Conservation (phyloP, 2,797 vertebrate species). For the Acrossocheilus fasciatus region DNA sequence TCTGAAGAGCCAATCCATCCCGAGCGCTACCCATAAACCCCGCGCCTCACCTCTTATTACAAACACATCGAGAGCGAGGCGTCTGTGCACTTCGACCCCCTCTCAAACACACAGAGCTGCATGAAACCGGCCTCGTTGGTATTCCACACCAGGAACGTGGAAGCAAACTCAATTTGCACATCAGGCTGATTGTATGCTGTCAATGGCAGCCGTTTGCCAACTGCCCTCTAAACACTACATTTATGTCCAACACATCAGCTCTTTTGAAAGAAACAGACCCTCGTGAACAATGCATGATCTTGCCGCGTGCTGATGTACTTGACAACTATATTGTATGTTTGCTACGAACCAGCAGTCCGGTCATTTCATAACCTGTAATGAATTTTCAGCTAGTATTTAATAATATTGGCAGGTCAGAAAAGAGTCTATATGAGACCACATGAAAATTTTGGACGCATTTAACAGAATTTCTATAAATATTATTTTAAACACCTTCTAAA, state of each 20-base stretch:
- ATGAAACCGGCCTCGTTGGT: conserved; percentile 10
- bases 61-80: neutral
- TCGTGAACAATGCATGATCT: neutral
- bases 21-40: conserved; percentile 1
- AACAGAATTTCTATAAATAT: too few relatives aligned
- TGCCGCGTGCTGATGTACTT: rapidly evolving
- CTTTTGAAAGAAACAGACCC: neutral
- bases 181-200: conserved; percentile 59
- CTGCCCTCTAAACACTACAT: conserved; percentile 7
- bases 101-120: neutral
- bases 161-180: conserved; percentile 55
- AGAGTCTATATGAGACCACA: neutral
- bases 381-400: neutral
- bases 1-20: conserved; percentile 27
- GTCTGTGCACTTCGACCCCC: conserved; percentile 19
- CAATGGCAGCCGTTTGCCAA: conserved; percentile 34
- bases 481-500: too few relatives aligned
- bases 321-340: neutral
- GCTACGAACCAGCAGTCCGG: neutral
- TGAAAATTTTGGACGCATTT: neutral
- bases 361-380: neutral
- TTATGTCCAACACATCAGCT: neutral
- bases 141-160: conserved; percentile 38
- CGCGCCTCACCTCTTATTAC: conserved; percentile 2
- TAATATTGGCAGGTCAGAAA: neutral